Evolutionary conservation across 2,888 invertebrate species (phyloP), one percentile per base, ranked within the genome.

Genomic region (Anoncus sp.): DNA sequence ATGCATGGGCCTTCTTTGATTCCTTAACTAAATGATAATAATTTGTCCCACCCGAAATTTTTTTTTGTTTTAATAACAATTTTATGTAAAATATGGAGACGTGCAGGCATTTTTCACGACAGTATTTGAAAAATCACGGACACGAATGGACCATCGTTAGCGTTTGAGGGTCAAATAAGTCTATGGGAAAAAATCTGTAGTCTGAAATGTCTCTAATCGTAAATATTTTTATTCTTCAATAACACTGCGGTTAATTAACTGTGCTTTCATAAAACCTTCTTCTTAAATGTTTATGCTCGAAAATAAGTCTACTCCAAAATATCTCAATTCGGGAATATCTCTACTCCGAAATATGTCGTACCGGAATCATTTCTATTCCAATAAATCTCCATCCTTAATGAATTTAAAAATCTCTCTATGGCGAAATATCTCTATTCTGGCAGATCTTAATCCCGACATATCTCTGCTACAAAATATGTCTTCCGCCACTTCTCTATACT

Each of bases 41-140:
- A 40, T 40, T 40, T 40, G n/a, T 40, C 40, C n/a, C 10, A 40
- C n/a, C 40, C n/a, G 3, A 40, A 40, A 40, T 9, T 9, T n/a
- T 40, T 14, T 40, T 14, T 40, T 14, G 3, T 40, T 14, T 14
- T 40, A 40, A 40, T 40, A 40, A 40, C 40, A 7, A 40, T 40
- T 40, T 40, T n/a, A n/a, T 40, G n/a, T 12, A 40, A 40, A 40
- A 40, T 40, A 40, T 40, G 40, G 40, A 40, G 40, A 40, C 40
- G 40, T 7, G 40, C 40, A 40, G 40, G 40, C 40, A 40, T 40
- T 3, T 40, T 14, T 14, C 10, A 3, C 40, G 3, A 14, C 10
- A 40, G 4, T 40, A 9, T 40, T 40, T 14, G 40, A 31, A n/a
- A n/a, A n/a, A n/a, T n/a, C 10, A 5, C n/a, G 40, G 40, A 40